phyloP scores from a whole-genome alignment of 53 echinoderm and acorn worm genomes.

The Stichopus horrens region DNA sequence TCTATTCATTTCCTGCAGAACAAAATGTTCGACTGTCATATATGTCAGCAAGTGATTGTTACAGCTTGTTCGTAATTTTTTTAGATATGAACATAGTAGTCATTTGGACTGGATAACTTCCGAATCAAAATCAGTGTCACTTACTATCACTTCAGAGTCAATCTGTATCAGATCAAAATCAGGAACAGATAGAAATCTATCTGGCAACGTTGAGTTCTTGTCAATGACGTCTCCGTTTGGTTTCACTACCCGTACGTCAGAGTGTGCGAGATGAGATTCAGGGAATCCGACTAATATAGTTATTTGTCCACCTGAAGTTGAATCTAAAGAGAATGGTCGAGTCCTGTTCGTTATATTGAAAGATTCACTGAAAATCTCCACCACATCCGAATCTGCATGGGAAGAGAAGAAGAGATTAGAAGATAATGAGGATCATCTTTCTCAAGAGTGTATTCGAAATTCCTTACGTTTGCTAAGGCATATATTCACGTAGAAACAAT shows the following conservation, averaged over 20 bases:
- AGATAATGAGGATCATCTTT: too few species aligned
- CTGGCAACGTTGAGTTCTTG: background rate
- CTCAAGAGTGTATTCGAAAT: too few species aligned
- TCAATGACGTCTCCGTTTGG: constrained; percentile 15
- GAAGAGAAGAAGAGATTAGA: background rate
- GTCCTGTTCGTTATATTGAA: constrained; percentile 6
- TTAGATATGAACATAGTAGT: too few species aligned
- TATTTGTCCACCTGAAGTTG: background rate
- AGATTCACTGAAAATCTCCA: constrained; percentile 9
- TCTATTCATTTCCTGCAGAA: too few species aligned
- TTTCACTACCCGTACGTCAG: background rate
- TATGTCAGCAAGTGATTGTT: too few species aligned
- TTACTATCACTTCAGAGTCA: constrained; percentile 8
- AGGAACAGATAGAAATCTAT: background rate
- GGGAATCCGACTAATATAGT: constrained; percentile 17
- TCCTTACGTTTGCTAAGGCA: too few species aligned
- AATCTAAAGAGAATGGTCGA: background rate
- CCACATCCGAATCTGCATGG: background rate
- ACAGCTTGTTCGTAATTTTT: too few species aligned
- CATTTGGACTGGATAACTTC: too few species aligned
- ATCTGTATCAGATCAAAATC: constrained; percentile 19
- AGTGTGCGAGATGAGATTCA: background rate
- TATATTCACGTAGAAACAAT: too few species aligned
- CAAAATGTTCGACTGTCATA: too few species aligned
- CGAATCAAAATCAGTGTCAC: background rate